Conservation (phyloP, 2,113 vertebrate species). For the Zosterops lateralis region DNA sequence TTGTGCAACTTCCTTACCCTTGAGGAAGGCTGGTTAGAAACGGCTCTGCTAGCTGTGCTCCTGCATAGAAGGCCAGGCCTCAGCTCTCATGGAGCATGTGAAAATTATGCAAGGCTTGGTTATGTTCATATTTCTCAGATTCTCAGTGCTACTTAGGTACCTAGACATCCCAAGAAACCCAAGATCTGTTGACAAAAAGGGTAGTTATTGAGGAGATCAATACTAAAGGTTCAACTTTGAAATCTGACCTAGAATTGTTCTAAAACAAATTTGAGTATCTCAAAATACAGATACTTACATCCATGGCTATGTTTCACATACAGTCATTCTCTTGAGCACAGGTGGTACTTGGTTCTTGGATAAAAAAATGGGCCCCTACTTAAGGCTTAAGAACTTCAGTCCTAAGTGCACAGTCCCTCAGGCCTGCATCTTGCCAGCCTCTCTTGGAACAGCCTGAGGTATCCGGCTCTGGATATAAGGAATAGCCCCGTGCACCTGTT, state of each 20-base stretch:
- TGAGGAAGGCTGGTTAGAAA: not conserved
- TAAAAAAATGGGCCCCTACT: not conserved
- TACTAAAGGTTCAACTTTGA: not conserved
- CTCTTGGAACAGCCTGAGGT: not conserved
- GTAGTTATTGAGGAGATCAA: not conserved
- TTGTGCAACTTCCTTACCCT: not conserved
- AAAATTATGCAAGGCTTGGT: not conserved
- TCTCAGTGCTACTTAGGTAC: not conserved
- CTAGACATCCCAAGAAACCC: not conserved
- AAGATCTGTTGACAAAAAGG: not conserved
- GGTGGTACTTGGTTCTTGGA: not conserved
- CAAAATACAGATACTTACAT: not conserved
- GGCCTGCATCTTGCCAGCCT: not conserved
- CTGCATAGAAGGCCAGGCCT: not conserved
- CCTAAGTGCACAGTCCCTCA: not conserved
- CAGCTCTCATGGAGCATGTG: not conserved
- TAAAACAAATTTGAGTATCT: not conserved
- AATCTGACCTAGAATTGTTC: not conserved
- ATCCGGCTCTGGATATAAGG: not conserved
- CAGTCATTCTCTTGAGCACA: not conserved
- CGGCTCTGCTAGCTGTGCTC: not conserved
- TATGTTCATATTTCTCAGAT: not conserved
- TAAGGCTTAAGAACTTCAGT: not conserved
- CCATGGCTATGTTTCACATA: not conserved
- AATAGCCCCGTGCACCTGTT: not conserved